phyloP scores from a whole-genome alignment of 1,140 invertebrate genomes.

The Heliconius himera region DNA sequence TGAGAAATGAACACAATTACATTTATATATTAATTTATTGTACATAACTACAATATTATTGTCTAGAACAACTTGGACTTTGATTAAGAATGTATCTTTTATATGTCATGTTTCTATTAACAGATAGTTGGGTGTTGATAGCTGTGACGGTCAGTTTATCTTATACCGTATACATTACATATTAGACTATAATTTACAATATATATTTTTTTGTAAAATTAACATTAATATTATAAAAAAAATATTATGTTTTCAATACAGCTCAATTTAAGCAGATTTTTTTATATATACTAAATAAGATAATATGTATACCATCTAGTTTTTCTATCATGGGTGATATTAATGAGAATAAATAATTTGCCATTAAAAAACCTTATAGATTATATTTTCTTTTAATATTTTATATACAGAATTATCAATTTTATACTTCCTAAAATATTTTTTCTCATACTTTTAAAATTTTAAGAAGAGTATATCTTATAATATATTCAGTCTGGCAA shows the following conservation, averaged over 20 bases:
- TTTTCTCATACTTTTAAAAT: too few species aligned
- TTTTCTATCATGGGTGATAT: neutral
- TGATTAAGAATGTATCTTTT: slow-evolving; percentile 3
- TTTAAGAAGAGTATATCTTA: neutral
- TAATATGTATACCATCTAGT: neutral
- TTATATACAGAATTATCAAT: too few species aligned
- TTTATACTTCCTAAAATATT: too few species aligned
- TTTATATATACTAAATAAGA: neutral
- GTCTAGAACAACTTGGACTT: neutral
- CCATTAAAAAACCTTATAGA: neutral
- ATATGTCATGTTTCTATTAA: slow-evolving; percentile 5
- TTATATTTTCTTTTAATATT: neutral
- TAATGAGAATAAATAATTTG: neutral
- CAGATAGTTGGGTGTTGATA: neutral
- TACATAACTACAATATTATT: too few species aligned
- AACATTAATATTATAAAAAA: too few species aligned
- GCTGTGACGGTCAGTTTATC: neutral
- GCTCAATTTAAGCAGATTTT: too few species aligned
- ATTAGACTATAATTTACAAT: neutral
- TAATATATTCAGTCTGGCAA: neutral
- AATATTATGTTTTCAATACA: too few species aligned
- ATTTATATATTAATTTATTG: too few species aligned
- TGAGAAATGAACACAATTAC: too few species aligned
- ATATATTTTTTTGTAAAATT: neutral
- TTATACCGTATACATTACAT: neutral